phyloP scores from a whole-genome alignment of 2,113 vertebrate genomes.

The Varanus komodoensis region DNA sequence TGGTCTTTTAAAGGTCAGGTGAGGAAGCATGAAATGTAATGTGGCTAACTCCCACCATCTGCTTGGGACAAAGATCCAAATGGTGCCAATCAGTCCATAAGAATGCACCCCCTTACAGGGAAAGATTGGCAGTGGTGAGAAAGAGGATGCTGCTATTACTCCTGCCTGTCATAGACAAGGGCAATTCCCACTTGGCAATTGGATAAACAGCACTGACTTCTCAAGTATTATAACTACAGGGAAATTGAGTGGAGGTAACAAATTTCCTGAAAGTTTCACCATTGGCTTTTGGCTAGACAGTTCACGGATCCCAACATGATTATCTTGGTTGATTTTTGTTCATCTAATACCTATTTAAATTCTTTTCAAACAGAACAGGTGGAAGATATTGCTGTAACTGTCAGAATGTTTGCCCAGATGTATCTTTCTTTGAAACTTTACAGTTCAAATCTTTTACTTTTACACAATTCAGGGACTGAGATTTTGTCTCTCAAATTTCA shows the following conservation, averaged over 20 bases:
- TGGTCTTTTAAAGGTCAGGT: neutral
- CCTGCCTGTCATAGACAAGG: neutral
- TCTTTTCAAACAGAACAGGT: neutral
- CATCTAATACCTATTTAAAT: neutral
- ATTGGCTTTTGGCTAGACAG: neutral
- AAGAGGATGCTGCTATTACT: neutral
- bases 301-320: neutral
- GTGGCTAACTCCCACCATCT: neutral
- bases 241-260: neutral
- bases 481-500: neutral
- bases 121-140: neutral
- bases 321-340: neutral
- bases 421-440: neutral
- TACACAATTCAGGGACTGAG: neutral
- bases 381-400: neutral
- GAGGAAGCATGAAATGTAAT: neutral
- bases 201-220: neutral
- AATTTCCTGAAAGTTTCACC: neutral
- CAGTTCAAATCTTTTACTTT: neutral
- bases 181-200: neutral
- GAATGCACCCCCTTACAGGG: neutral
- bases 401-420: neutral
- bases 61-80: neutral
- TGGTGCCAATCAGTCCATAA: neutral
- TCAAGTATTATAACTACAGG: neutral